Evolutionary conservation across 2,888 invertebrate species (phyloP).

Genomic region (Drosophila parthenogenetica): DNA sequence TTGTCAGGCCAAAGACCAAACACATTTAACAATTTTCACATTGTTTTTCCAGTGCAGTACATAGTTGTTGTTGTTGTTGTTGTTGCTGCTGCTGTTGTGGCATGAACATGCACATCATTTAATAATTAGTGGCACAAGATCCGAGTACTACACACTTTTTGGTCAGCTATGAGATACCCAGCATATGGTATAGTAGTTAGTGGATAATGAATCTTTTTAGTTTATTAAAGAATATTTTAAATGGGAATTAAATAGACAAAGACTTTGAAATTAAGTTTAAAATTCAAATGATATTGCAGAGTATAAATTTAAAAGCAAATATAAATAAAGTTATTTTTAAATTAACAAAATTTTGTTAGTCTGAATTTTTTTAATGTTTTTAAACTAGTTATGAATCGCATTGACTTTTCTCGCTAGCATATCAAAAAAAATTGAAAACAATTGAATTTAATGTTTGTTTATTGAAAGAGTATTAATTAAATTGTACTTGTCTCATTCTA

Average conservation of each 20-base stretch:
- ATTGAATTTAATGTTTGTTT: conserved; percentile 22
- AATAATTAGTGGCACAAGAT: conserved; percentile 53
- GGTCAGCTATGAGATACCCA: background rate
- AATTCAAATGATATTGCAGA: no score
- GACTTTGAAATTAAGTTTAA: no score
- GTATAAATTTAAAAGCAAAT: no score
- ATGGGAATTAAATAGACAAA: no score
- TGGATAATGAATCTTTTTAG: no score
- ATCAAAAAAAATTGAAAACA: background rate
- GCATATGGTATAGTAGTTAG: background rate
- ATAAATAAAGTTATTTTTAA: no score
- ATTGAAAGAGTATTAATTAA: conserved; percentile 46
- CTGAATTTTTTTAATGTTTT: no score
- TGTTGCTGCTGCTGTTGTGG: conserved; percentile 1
- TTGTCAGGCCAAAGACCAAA: conserved; percentile 9
- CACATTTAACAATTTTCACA: conserved; percentile 34
- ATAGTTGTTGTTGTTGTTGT: background rate
- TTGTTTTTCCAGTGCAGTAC: conserved; percentile 7
- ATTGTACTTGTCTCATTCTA: conserved; percentile 13
- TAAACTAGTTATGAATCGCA: no score
- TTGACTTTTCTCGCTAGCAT: background rate
- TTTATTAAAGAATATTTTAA: no score
- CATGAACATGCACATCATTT: conserved; percentile 40
- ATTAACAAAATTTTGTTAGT: no score
- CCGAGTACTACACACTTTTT: background rate